Percentiles rank a stretch among this genome's conserved stretches.
Evolutionary conservation across 1,140 invertebrate genomes (phyloP).

Genomic region (Lasaia peninsularis): DNA sequence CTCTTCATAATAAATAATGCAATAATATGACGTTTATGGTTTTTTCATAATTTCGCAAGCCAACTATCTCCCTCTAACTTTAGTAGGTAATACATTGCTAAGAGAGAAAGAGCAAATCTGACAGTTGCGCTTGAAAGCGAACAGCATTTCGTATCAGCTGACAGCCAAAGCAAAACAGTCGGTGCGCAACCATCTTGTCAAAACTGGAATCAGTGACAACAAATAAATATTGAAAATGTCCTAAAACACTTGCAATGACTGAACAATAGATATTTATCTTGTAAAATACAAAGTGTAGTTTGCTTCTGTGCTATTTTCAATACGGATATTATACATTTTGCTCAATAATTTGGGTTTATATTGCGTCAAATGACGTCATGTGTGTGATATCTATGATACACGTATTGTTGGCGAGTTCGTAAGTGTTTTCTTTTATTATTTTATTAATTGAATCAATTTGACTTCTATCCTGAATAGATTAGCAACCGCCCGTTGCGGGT

Average conservation of each 20-base stretch:
- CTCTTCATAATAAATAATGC: conserved; percentile 57
- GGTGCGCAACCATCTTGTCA: conserved; percentile 78
- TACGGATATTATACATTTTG: conserved; percentile 67
- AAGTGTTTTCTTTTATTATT: conserved; percentile 76
- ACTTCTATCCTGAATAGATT: conserved; percentile 38
- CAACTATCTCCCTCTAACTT: conserved; percentile 40
- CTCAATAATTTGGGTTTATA: conserved; percentile 74
- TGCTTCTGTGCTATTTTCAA: conserved; percentile 61
- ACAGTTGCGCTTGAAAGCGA: conserved; percentile 47
- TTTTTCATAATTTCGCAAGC: conserved; percentile 39
- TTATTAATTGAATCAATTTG: conserved; percentile 54
- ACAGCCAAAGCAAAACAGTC: conserved; percentile 79
- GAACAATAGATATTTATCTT: conserved; percentile 58
- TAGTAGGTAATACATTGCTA: neutral
- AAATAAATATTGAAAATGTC: conserved; percentile 77
- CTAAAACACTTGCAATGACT: conserved; percentile 69
- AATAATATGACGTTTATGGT: conserved; percentile 64
- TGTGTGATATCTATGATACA: conserved; percentile 77
- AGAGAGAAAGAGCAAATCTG: conserved; percentile 35
- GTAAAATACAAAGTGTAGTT: conserved; percentile 64
- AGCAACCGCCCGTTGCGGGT: conserved; percentile 35
- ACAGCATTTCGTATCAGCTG: conserved; percentile 75
- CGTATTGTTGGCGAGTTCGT: conserved; percentile 75
- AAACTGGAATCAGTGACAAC: conserved; percentile 75
- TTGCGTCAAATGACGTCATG: conserved; percentile 78